Evolutionary conservation across 2,888 invertebrate species (phyloP).

Genomic region (Isotomurus palustris): DNA sequence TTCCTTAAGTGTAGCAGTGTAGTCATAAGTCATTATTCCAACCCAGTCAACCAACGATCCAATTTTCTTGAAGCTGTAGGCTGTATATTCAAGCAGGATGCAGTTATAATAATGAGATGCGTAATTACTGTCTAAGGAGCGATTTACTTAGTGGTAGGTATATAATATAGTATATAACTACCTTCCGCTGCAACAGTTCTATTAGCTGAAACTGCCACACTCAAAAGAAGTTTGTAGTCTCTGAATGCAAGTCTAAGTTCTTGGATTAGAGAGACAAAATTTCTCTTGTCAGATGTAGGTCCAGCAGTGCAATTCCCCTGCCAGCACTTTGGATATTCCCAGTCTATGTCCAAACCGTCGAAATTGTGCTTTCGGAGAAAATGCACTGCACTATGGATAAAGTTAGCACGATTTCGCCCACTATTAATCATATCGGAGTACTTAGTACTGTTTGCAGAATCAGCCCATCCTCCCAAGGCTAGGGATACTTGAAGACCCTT

Average conservation of each 20-base stretch:
- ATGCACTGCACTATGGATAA: conserved; percentile 64
- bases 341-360: conserved; percentile 81
- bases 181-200: conserved; percentile 24
- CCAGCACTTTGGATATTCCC: conserved; percentile 93
- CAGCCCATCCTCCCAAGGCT: conserved; percentile 91
- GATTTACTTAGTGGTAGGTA: background rate
- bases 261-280: conserved; percentile 64
- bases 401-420: conserved; percentile 62
- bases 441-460: conserved; percentile 73
- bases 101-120: background rate
- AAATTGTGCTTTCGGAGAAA: conserved; percentile 74
- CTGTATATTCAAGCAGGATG: conserved; percentile 26
- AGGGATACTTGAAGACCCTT: conserved; percentile 62
- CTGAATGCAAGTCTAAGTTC: conserved; percentile 39
- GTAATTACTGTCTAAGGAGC: background rate
- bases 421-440: conserved; percentile 73
- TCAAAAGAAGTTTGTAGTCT: conserved; percentile 34
- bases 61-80: conserved; percentile 47
- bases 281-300: conserved; percentile 68
- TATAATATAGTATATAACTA: conserved; percentile 1
- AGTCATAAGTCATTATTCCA: conserved; percentile 50
- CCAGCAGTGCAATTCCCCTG: conserved; percentile 81
- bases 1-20: conserved; percentile 55
- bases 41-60: conserved; percentile 48
- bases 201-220: conserved; percentile 43